A percentile compares a stretch with the other conserved stretches of the same genome.
Conservation (phyloP, 1,140 invertebrate genomes). For the Papilio polytes region DNA sequence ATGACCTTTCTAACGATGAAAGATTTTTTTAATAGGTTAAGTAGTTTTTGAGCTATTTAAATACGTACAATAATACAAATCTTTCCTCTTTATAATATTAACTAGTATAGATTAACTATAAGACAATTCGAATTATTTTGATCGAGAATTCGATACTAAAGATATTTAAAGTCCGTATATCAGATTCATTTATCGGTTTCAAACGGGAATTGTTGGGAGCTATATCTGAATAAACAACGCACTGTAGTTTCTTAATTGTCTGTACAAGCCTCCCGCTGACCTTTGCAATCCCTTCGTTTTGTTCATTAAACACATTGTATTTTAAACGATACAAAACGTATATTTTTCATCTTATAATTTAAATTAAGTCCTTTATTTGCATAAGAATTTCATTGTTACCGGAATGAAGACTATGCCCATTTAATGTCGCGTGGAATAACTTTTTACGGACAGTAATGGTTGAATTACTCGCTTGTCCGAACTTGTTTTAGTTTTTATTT, state of each 20-base stretch:
- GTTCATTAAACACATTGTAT: slow-evolving; percentile 58
- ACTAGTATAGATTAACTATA: not conserved
- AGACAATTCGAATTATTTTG: not conserved
- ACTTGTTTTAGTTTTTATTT: slow-evolving; percentile 16
- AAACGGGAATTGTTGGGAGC: slow-evolving; percentile 14
- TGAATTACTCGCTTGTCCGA: not conserved
- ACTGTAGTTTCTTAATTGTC: slow-evolving; percentile 37
- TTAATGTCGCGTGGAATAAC: slow-evolving; percentile 24
- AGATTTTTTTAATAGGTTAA: too few relatives aligned
- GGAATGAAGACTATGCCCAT: slow-evolving; percentile 25
- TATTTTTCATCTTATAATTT: slow-evolving; percentile 36
- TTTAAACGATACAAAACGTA: slow-evolving; percentile 43
- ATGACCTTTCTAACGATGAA: too few relatives aligned
- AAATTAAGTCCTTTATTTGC: slow-evolving; percentile 33
- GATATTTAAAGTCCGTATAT: slow-evolving; percentile 2
- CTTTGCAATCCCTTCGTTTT: slow-evolving; percentile 49
- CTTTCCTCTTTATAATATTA: too few relatives aligned
- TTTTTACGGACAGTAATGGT: not conserved
- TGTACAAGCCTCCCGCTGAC: slow-evolving; percentile 45
- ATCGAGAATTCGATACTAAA: not conserved
- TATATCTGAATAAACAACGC: slow-evolving; percentile 28
- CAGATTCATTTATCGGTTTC: slow-evolving; percentile 30
- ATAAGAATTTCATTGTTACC: slow-evolving; percentile 30
- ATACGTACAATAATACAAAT: too few relatives aligned
- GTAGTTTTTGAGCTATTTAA: too few relatives aligned